A percentile compares a stretch with the other conserved stretches of the same genome.
These are phyloP conservation scores for Basileuterus tristriatus DNA, from an alignment of 2,797 vertebrate species.

Conservation along the genomic window DNA sequence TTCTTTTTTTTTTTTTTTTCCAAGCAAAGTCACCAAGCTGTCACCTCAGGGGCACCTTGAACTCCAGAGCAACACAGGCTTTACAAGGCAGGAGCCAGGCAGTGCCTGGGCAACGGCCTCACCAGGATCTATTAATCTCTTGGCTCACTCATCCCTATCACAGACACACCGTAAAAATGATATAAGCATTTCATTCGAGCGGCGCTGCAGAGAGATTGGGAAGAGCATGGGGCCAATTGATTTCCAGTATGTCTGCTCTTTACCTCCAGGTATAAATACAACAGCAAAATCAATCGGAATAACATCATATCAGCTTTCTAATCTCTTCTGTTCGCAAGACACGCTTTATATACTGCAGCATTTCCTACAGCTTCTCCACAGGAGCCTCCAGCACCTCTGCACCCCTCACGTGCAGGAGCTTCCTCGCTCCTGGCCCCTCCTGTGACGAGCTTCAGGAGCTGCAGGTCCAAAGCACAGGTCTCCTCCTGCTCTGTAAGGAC, in stretches of 20 bases:
- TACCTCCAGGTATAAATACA: slow-evolving; percentile 76
- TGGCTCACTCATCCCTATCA: slow-evolving; percentile 71
- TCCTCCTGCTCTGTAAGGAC: rapidly evolving
- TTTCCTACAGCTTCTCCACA: slow-evolving; percentile 30
- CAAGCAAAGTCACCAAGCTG: background rate
- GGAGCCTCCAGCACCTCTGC: background rate
- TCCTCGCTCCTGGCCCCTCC: rapidly evolving
- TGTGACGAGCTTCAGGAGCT: background rate
- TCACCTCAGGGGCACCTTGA: slow-evolving; percentile 62
- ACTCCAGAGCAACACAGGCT: background rate
- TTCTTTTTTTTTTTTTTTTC: background rate
- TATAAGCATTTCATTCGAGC: slow-evolving; percentile 73
- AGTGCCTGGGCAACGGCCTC: slow-evolving; percentile 17
- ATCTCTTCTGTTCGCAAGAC: slow-evolving; percentile 59
- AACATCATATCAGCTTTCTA: slow-evolving; percentile 69
- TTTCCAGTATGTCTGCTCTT: slow-evolving; percentile 73
- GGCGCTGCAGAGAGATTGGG: slow-evolving; percentile 26
- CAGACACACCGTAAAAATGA: slow-evolving; percentile 76
- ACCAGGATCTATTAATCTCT: slow-evolving; percentile 62
- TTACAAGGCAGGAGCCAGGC: slow-evolving; percentile 31
- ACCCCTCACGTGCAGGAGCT: rapidly evolving
- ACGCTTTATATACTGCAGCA: slow-evolving; percentile 46
- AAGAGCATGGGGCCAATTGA: slow-evolving; percentile 63
- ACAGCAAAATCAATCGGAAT: slow-evolving; percentile 77
- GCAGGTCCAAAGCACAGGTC: background rate